phyloP scores from a whole-genome alignment of 2,797 vertebrate genomes.

The Myripristis jacobus region DNA sequence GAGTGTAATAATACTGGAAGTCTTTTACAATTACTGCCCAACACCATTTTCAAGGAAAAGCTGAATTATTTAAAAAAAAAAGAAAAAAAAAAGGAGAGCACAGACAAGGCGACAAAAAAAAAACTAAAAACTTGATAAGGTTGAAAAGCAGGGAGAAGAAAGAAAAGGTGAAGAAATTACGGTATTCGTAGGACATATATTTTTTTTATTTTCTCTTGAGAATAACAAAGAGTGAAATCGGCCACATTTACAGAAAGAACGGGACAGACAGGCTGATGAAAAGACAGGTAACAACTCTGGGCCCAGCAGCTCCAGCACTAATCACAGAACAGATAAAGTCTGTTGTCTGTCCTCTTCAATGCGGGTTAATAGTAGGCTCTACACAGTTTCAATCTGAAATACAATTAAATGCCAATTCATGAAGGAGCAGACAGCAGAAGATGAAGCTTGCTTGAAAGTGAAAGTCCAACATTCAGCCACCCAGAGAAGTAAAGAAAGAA shows the following conservation, averaged over 20 bases:
- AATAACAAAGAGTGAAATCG: slow-evolving; percentile 36
- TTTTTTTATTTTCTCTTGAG: slow-evolving; percentile 22
- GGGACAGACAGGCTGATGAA: slow-evolving; percentile 52
- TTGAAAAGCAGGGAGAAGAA: slow-evolving; percentile 9
- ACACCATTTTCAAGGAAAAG: slow-evolving; percentile 6
- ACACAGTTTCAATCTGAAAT: slow-evolving; percentile 57
- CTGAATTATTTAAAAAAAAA: slow-evolving; percentile 8
- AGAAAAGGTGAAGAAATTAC: slow-evolving; percentile 25
- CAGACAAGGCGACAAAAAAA: slow-evolving; percentile 14
- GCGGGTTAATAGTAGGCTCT: background rate
- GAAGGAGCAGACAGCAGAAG: slow-evolving; percentile 76
- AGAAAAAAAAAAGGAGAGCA: slow-evolving; percentile 1
- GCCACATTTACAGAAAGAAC: slow-evolving; percentile 35
- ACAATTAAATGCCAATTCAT: slow-evolving; percentile 51
- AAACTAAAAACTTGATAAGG: too few species aligned
- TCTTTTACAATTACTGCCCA: too few species aligned
- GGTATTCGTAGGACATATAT: slow-evolving; percentile 18
- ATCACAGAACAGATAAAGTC: slow-evolving; percentile 53
- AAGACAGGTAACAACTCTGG: slow-evolving; percentile 54
- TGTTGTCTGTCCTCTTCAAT: slow-evolving; percentile 69
- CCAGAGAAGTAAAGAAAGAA: slow-evolving; percentile 44
- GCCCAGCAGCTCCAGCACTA: slow-evolving; percentile 51
- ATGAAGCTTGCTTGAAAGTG: slow-evolving; percentile 41
- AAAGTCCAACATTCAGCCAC: slow-evolving; percentile 52
- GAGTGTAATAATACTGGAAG: too few species aligned